Evolutionary conservation across 2,113 vertebrate species (phyloP), one percentile per base, ranked within the genome.

Genomic region (Rhinichthys klamathensis): DNA sequence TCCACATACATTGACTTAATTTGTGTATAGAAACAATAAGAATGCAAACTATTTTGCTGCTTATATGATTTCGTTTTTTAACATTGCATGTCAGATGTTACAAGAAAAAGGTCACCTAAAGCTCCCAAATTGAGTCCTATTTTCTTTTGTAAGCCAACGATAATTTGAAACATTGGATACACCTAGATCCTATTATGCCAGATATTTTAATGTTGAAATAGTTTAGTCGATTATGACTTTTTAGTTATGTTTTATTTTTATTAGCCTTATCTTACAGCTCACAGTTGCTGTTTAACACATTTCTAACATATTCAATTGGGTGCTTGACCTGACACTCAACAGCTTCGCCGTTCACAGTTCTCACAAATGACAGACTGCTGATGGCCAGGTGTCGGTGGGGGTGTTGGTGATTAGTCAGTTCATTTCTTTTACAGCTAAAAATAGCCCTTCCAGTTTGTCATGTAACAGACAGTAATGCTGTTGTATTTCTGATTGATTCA

Each of bases 331-430:
- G 60, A 88, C 88, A 85, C 80, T 80, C 78, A 27, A 80, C 61
- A 83, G 74, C 80, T 84, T 70, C 76, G 35, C 46, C 21, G 61
- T 82, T 51, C 75, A 65, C 75, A 44, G 54, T 35, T 89, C 63
- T 82, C 56, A 70, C 83, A 82, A 58, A 85, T 87, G 85, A 84
- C 80, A 75, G 60, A 60, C 35, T 87, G 61, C 60, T 67, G 51
- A 67, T 54, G 80, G 69, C 85, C 88, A 89, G 88, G 82, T 89
- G 90, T 69, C 44, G n/a, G 61, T 46, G 69, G 81, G 11, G 35
- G 41, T 69, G 76, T 32, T 54, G 38, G 51, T 88, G 72, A 86
- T 89, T 88, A 89, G 82, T 86, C 77, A 82, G 86, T 84, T 87
- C 7, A 86, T 58, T 80, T 84, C 72, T 67, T 70, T 75, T 15